Percentiles rank a stretch among this genome's conserved stretches.
Conservation (phyloP, 2,888 invertebrate genomes). For the Eilema caniola region DNA sequence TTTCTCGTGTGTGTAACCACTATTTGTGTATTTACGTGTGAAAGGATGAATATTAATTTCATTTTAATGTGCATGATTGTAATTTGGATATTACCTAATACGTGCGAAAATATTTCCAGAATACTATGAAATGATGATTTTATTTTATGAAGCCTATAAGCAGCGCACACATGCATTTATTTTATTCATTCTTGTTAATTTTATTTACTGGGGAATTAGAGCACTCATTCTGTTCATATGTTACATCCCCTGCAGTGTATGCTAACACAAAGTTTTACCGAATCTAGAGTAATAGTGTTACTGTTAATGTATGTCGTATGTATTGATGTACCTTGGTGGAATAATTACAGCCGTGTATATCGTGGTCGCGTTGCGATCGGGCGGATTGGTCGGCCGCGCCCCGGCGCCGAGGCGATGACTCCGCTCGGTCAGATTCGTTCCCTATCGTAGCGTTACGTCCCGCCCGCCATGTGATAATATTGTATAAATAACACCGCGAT, state of each 20-base stretch:
- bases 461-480: slow-evolving; percentile 48
- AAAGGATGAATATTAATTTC: slow-evolving; percentile 72
- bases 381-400: slow-evolving; percentile 21
- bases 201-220: slow-evolving; percentile 64
- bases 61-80: slow-evolving; percentile 68
- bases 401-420: slow-evolving; percentile 17
- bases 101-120: slow-evolving; percentile 49
- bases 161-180: slow-evolving; percentile 58
- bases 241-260: slow-evolving; percentile 61
- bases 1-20: slow-evolving; percentile 81
- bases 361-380: slow-evolving; percentile 48
- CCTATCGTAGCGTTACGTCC: slow-evolving; percentile 48
- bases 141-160: slow-evolving; percentile 54
- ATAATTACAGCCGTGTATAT: slow-evolving; percentile 50
- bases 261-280: slow-evolving; percentile 66
- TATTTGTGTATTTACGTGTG: slow-evolving; percentile 79
- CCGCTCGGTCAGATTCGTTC: slow-evolving; percentile 37
- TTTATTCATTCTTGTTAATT: slow-evolving; percentile 67
- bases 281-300: slow-evolving; percentile 69
- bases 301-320: slow-evolving; percentile 66
- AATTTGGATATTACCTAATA: slow-evolving; percentile 51
- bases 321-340: slow-evolving; percentile 56
- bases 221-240: slow-evolving; percentile 64
- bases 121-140: slow-evolving; percentile 45
- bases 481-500: slow-evolving; percentile 45